Evolutionary conservation across 2,888 invertebrate genomes (phyloP), one percentile per base, ranked within the genome.

Genomic region (Philereme transversata): DNA sequence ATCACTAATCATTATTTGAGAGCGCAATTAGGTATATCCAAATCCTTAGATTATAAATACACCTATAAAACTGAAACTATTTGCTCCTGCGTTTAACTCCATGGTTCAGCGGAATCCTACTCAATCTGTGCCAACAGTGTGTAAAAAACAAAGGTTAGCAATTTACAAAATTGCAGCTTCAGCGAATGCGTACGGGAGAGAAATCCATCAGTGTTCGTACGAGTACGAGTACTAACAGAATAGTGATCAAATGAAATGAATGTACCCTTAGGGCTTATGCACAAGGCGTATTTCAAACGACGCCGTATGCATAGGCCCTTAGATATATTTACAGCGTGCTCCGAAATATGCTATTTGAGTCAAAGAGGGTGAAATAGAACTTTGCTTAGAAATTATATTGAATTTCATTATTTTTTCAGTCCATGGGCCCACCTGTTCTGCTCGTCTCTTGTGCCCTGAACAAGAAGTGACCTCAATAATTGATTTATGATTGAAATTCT

Each of bases 81-180:
- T 51, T 51, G 43, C 45, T 34, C 11, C 56, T 43, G 72, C 65
- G 75, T 52, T 51, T 51, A 36, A 40, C 11, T 22, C 56, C 44
- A 72, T 65, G 75, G 71, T 71, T 78, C 71, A 74, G 73, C 63
- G 70, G 43, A 66, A 54, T 59, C 53, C 64, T 5, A 70, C 73
- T 77, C 51, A 60, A 79, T 78, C 75, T 78, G 65, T 72, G 71
- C 71, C 74, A 77, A 71, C 73, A 65, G 68, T 68, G 71, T 70
- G 71, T 71, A 74, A 76, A 77, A 74, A 71, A 74, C 73, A 74
- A 73, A 65, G 64, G 65, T 64, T 62, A 68, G 66, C 66, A 69
- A 71, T 71, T 65, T 78, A 73, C 71, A 69, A 78, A 81, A 80
- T 79, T 79, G 76, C 76, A 69, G 66, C 62, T 56, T 64, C 54